Evolutionary conservation across 2,888 invertebrate genomes (phyloP).

Genomic region (Ariolimax columbianus): DNA sequence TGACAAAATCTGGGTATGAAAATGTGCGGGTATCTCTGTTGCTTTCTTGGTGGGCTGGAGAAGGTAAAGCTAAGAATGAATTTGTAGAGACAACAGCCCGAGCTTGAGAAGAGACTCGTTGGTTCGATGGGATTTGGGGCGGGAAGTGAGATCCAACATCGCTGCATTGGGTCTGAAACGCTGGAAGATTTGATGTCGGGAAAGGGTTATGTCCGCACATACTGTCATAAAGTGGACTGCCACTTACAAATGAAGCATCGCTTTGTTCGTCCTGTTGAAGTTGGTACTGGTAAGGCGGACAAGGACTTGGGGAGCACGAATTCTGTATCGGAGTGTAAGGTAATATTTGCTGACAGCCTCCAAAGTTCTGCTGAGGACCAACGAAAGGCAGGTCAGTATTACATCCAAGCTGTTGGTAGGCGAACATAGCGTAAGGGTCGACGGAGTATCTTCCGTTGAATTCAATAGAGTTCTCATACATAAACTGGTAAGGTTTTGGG

Average conservation of each 20-base stretch:
- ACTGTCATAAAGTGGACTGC: not conserved
- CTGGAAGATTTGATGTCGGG: not conserved
- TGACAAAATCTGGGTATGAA: not conserved
- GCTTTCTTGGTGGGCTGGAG: not conserved
- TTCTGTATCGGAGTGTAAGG: constrained; percentile 3
- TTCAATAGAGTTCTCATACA: constrained; percentile 55
- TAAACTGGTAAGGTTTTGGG: constrained; percentile 59
- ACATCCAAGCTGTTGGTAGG: constrained; percentile 31
- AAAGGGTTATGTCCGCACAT: not conserved
- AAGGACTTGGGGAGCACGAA: not conserved
- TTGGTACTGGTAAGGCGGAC: constrained; percentile 6
- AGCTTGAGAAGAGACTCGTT: not conserved
- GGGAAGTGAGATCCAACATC: not conserved
- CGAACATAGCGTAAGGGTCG: constrained; percentile 38
- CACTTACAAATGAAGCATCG: not conserved
- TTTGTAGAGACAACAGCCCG: not conserved
- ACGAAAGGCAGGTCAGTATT: constrained; percentile 7
- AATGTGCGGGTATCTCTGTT: not conserved
- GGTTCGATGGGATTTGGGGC: not conserved
- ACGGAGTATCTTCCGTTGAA: constrained; percentile 9
- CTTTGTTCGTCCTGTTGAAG: not conserved
- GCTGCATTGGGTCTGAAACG: not conserved
- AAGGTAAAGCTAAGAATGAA: not conserved
- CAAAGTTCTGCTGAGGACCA: constrained; percentile 13
- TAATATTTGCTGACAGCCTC: constrained; percentile 9